phyloP scores from a whole-genome alignment of 2,113 vertebrate species.

The Brachypteracias leptosomus region DNA sequence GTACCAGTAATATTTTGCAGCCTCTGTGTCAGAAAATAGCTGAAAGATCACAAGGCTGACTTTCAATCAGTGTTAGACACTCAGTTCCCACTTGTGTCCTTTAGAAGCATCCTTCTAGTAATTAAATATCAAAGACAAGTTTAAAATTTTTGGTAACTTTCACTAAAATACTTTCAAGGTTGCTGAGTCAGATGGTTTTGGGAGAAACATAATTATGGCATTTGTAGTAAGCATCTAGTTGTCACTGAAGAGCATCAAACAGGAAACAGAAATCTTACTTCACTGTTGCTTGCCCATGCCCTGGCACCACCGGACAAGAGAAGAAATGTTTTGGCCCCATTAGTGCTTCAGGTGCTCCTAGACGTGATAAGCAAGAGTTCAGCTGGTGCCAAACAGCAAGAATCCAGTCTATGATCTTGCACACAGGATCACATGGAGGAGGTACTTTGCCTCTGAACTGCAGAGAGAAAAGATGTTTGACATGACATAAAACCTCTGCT shows the following conservation, averaged over 20 bases:
- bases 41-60: neutral
- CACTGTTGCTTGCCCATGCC: slow-evolving; percentile 80
- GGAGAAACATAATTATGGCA: neutral
- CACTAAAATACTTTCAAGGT: neutral
- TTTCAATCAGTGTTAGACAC: neutral
- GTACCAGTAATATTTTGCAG: neutral
- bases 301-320: slow-evolving; percentile 85
- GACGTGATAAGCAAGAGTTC: slow-evolving; percentile 88
- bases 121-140: neutral
- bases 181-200: neutral
- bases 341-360: slow-evolving; percentile 89
- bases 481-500: slow-evolving; percentile 55
- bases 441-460: slow-evolving; percentile 82
- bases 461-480: slow-evolving; percentile 41
- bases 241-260: neutral
- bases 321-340: slow-evolving; percentile 90
- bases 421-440: slow-evolving; percentile 76
- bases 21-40: neutral
- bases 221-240: neutral
- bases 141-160: neutral
- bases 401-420: slow-evolving; percentile 83
- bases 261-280: slow-evolving; percentile 76
- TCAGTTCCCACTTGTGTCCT: neutral
- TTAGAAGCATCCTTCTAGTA: neutral
- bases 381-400: slow-evolving; percentile 90